Evolutionary conservation across 2,797 vertebrate species (phyloP).

Genomic region (Staurois parvus): DNA sequence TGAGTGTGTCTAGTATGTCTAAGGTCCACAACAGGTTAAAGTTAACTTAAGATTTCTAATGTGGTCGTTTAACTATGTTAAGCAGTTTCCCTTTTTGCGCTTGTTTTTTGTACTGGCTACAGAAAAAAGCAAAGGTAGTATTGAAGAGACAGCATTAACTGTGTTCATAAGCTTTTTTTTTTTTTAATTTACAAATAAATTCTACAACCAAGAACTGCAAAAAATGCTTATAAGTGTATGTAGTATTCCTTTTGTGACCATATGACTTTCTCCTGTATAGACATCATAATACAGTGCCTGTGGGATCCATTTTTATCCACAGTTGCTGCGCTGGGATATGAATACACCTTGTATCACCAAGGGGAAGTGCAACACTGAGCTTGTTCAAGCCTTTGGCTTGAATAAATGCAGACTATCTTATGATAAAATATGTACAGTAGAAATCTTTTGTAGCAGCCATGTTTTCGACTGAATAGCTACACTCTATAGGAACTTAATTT

Average conservation of each 20-base stretch:
- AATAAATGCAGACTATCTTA: slow-evolving; percentile 28
- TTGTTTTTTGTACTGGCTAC: too few species aligned
- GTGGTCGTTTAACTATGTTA: too few species aligned
- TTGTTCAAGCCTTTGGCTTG: background rate
- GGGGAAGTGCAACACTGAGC: slow-evolving; percentile 18
- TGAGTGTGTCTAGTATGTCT: too few species aligned
- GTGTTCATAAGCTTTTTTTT: too few species aligned
- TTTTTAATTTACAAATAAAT: background rate
- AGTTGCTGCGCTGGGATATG: slow-evolving; percentile 7
- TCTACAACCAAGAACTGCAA: background rate
- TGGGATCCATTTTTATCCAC: slow-evolving; percentile 32
- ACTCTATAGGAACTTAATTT: background rate
- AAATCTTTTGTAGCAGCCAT: background rate
- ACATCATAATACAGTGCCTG: slow-evolving; percentile 21
- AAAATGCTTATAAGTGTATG: background rate
- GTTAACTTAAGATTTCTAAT: too few species aligned
- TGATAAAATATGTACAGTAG: background rate
- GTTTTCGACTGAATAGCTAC: background rate
- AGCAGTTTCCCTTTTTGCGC: too few species aligned
- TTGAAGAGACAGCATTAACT: too few species aligned
- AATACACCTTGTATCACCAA: slow-evolving; percentile 26
- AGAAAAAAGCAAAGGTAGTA: too few species aligned
- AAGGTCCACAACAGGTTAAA: too few species aligned
- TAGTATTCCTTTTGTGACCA: slow-evolving; percentile 18
- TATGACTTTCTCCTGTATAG: slow-evolving; percentile 13